A percentile compares a stretch with the other conserved stretches of the same genome.
phyloP scores from a whole-genome alignment of 2,797 vertebrate genomes.

The Trichosurus vulpecula region DNA sequence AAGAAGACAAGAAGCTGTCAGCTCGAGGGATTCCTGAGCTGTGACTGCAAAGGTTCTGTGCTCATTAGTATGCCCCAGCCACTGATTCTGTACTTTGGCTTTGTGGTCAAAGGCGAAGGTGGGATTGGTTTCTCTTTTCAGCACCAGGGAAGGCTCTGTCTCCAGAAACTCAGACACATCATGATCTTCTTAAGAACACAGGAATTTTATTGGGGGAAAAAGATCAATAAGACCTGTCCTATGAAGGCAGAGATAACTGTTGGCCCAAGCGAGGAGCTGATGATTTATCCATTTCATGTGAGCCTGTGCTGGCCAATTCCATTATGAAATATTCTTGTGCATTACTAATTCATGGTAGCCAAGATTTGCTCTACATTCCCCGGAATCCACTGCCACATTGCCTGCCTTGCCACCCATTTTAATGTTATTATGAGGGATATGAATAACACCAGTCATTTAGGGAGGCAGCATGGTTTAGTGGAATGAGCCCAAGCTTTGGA shows the following conservation, averaged over 20 bases:
- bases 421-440: background rate
- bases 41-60: slow-evolving; percentile 24
- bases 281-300: background rate
- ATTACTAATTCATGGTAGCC: background rate
- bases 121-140: slow-evolving; percentile 15
- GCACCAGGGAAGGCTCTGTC: background rate
- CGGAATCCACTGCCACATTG: background rate
- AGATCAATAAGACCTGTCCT: background rate
- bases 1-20: slow-evolving; percentile 39
- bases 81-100: background rate
- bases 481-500: background rate
- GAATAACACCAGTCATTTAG: background rate
- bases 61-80: background rate
- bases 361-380: background rate
- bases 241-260: background rate
- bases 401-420: background rate
- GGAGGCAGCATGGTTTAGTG: background rate
- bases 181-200: background rate
- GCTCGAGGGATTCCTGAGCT: slow-evolving; percentile 7
- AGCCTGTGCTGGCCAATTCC: background rate
- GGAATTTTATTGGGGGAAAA: background rate
- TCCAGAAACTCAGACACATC: background rate
- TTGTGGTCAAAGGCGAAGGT: background rate
- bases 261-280: background rate
- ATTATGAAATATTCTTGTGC: background rate